Evolutionary conservation across 2,797 vertebrate genomes (phyloP).

Genomic region (Heliangelus exortis): DNA sequence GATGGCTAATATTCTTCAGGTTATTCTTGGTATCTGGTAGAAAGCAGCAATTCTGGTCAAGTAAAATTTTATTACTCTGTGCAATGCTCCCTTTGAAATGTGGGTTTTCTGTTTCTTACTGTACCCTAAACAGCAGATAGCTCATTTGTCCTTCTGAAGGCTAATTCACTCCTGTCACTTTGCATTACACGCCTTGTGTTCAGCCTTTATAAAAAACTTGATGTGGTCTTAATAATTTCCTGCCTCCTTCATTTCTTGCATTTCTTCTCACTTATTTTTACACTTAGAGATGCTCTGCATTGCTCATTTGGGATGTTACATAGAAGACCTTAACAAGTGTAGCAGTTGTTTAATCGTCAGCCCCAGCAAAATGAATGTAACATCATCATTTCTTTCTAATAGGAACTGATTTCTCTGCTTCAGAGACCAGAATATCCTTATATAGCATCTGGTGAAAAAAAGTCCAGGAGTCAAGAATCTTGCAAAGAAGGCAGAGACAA

Average conservation of each 20-base stretch:
- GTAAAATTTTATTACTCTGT: background rate
- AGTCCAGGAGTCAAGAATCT: background rate
- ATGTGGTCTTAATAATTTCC: background rate
- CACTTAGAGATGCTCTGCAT: background rate
- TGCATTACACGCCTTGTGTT: background rate
- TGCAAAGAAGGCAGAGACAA: background rate
- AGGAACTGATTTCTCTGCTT: background rate
- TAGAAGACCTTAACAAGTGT: background rate
- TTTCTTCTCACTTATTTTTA: slow-evolving; percentile 11
- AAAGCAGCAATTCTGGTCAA: background rate
- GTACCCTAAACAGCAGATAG: background rate
- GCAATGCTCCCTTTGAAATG: background rate
- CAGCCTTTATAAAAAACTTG: background rate
- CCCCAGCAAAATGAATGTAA: background rate
- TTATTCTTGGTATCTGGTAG: background rate
- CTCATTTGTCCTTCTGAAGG: background rate
- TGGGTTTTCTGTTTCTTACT: background rate
- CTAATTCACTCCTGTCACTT: background rate
- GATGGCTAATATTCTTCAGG: background rate
- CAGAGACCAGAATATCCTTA: background rate
- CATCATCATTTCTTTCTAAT: background rate
- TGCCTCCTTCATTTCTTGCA: background rate
- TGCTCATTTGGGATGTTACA: background rate
- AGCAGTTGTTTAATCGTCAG: background rate
- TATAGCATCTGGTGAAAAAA: background rate